These are phyloP conservation scores for Ptychochromis oligacanthus DNA, from an alignment of 2,113 vertebrate genomes.

Conservation along the genomic window DNA sequence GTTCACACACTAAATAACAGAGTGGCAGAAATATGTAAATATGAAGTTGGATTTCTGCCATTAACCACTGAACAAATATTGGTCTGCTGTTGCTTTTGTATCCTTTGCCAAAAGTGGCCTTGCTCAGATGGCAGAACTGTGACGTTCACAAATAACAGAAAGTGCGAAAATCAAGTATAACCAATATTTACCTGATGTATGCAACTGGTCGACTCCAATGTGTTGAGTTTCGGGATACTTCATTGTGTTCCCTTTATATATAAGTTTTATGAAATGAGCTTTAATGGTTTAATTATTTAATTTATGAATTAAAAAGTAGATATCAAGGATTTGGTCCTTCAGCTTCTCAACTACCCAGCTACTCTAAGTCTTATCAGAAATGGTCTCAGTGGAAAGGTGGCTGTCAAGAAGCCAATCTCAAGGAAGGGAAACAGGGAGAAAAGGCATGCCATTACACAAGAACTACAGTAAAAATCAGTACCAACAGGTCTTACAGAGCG, in stretches of 20 bases:
- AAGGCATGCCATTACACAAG: too few relatives aligned
- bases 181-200: not conserved
- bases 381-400: too few relatives aligned
- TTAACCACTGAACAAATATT: not conserved
- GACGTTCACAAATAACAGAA: not conserved
- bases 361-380: too few relatives aligned
- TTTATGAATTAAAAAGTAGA: not conserved
- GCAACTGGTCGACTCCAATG: not conserved
- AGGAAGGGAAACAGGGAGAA: too few relatives aligned
- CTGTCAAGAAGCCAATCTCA: too few relatives aligned
- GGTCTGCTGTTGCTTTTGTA: not conserved
- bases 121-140: not conserved
- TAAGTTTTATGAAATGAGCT: not conserved
- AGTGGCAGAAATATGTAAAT: slow-evolving; percentile 21
- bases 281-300: too few relatives aligned
- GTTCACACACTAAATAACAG: slow-evolving; percentile 32
- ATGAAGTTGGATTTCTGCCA: slow-evolving; percentile 21
- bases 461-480: too few relatives aligned
- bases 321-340: not conserved
- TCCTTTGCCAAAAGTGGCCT: not conserved
- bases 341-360: too few relatives aligned
- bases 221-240: too few relatives aligned
- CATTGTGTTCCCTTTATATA: too few relatives aligned
- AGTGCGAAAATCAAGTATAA: not conserved
- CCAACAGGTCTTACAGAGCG: too few relatives aligned